Base-by-base conservation (phyloP, 92 coral and sea anemone genomes). In the Parazoanthus swiftii region DNA sequence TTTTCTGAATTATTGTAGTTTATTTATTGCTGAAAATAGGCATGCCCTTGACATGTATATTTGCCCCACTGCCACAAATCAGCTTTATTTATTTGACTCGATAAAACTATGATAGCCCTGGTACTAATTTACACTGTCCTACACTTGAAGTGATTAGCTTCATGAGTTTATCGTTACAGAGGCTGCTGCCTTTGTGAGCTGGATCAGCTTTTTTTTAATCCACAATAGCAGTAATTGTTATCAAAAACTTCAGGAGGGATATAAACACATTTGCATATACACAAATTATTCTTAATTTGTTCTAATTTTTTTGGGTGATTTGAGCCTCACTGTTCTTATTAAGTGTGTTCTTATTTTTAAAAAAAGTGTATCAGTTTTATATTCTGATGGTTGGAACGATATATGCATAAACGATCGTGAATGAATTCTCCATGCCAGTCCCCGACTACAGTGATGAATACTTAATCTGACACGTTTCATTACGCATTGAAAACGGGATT, bases 241-340 rank as follows among this genome's bases (percentile, higher is more conserved):
- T 86, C 91, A 35, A 86, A 37, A 73, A 56, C 80, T 51, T 26
- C 44, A 42, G 68, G 46, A 85, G 91, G 92, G 87, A 90, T 92
- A 84, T 90, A 89, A 25, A 89, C 92, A 76, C 86, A 73, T 82
- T 87, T 89, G 87, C 92, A 86, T 82, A 70, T 92, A 87, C 33
- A 80, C 63, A 82, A 88, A 89, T n/a, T 92, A 85, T 56, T 87
- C 91, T 76, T 70, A 89, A 48, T 89, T 59, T 92, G 94, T 82
- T 92, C 94, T 58, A 0, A 29, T 29, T 29, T 29, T 29, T 29
- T 29, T 0, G 33, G 33, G 33, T 29, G 33, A 29, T 29, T 29
- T 29, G 33, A 29, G 33, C 33, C 33, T 29, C 33, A 29, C 33
- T 29, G 33, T 29, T 29, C 33, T 29, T 29, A 29, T 29, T 0